These are phyloP conservation scores for Cuniculus paca DNA, from an alignment of 2,797 vertebrate species.

Conservation along the genomic window DNA sequence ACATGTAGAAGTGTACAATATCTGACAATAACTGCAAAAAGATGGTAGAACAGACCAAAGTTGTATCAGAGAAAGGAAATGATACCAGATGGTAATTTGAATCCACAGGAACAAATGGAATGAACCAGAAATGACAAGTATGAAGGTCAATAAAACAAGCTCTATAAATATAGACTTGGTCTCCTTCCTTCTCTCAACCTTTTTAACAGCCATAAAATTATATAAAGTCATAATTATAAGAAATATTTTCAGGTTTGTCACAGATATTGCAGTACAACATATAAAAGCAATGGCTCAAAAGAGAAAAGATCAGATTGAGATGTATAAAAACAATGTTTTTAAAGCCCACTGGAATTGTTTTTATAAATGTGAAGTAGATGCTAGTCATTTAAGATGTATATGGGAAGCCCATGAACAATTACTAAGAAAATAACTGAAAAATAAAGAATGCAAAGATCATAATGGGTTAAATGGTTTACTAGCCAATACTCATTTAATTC, in stretches of 20 bases:
- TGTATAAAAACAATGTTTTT: not conserved
- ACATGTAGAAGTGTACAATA: not conserved
- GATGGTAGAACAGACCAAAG: not conserved
- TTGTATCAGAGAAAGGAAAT: not conserved
- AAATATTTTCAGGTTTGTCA: not conserved
- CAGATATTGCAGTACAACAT: not conserved
- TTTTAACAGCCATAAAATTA: constrained; percentile 9
- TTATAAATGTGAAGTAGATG: constrained; percentile 13
- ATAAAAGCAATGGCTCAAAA: not conserved
- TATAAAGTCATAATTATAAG: constrained; percentile 14
- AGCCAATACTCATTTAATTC: not conserved
- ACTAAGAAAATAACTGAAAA: constrained; percentile 25
- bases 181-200: not conserved
- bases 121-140: not conserved
- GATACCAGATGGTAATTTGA: not conserved
- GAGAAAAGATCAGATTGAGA: not conserved
- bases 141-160: not conserved
- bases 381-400: not conserved
- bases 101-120: constrained; percentile 7
- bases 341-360: not conserved
- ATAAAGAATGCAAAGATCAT: not conserved
- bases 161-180: not conserved
- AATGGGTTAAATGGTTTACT: not conserved
- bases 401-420: not conserved
- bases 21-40: constrained; percentile 28